Evolutionary conservation across 37 sponge, comb jelly and placozoan species (phyloP).

Genomic region (Agelas oroides): DNA sequence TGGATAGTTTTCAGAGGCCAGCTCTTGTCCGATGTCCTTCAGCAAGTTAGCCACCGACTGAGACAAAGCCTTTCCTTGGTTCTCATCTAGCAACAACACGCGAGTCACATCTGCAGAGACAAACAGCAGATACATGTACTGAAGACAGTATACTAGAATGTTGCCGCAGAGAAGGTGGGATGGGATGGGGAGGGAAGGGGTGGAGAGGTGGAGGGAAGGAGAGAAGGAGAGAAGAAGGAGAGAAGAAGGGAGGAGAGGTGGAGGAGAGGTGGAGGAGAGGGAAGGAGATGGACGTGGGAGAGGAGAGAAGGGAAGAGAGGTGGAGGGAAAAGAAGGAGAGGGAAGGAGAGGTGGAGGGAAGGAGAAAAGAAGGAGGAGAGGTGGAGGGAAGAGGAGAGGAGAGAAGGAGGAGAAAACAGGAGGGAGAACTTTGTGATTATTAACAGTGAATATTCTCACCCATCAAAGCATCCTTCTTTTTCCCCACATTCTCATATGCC

Average conservation of each 20-base stretch:
- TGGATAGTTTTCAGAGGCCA: conserved; percentile 31
- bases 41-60: conserved; percentile 29
- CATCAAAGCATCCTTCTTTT: conserved; percentile 51
- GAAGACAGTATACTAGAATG: too few relatives aligned
- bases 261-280: neutral
- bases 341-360: neutral
- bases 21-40: conserved; percentile 39
- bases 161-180: neutral
- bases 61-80: conserved; percentile 14
- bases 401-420: neutral
- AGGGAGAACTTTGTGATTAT: neutral
- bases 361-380: neutral
- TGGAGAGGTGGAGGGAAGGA: neutral
- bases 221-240: neutral
- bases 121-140: neutral
- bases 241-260: neutral
- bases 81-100: conserved; percentile 57
- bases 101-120: conserved; percentile 65
- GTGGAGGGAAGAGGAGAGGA: neutral
- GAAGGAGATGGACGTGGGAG: neutral
- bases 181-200: neutral
- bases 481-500: conserved; percentile 47
- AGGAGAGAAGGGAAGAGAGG: neutral
- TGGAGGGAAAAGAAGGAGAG: neutral
- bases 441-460: conserved; percentile 21